Conservation (phyloP, 2,888 invertebrate species). For the Cheilosia impressa region DNA sequence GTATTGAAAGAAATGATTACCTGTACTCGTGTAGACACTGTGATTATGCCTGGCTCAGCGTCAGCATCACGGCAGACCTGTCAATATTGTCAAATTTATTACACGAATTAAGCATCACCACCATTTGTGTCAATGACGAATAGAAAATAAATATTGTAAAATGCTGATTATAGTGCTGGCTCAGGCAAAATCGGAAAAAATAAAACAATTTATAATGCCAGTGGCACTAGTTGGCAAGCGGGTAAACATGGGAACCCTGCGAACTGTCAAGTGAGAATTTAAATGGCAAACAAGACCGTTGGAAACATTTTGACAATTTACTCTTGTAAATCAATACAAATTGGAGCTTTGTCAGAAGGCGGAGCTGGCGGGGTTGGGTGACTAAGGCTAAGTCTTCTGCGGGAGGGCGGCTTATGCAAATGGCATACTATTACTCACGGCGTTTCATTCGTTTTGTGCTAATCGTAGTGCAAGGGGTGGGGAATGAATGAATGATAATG, state of each 20-base stretch:
- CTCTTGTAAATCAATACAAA: constrained; percentile 21
- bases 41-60: constrained; percentile 59
- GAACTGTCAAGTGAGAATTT: constrained; percentile 27
- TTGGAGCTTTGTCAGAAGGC: not conserved
- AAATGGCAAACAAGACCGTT: constrained; percentile 13
- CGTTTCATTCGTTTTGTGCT: not conserved
- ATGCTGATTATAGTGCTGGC: constrained; percentile 30
- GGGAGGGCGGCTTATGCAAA: constrained; percentile 46
- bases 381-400: constrained; percentile 11
- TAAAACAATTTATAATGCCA: constrained; percentile 13
- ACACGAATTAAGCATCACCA: constrained; percentile 69
- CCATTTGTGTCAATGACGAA: constrained; percentile 72
- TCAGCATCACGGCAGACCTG: constrained; percentile 70
- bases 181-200: constrained; percentile 1
- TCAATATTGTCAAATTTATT: constrained; percentile 75
- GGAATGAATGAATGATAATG: not conserved
- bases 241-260: constrained; percentile 8
- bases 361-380: not conserved
- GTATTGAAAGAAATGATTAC: constrained; percentile 38
- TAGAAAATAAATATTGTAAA: constrained; percentile 43
- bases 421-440: constrained; percentile 25
- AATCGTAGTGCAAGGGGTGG: not conserved
- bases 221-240: constrained; percentile 4
- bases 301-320: constrained; percentile 30
- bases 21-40: constrained; percentile 47